Base-by-base conservation (phyloP, 1,140 invertebrate genomes). In the Andricus grossulariae region DNA sequence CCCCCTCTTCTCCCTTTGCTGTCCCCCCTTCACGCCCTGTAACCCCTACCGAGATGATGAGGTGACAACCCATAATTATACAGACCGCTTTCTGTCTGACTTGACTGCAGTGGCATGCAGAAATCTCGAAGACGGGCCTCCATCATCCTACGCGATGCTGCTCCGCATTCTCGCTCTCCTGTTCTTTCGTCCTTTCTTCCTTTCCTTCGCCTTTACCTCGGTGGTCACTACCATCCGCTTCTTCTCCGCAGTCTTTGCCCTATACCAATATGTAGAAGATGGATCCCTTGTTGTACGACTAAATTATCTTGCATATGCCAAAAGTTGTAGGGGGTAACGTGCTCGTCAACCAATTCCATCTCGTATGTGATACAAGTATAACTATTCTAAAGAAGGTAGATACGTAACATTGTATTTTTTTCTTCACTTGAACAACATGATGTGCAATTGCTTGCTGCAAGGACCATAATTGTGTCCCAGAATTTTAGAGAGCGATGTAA, bases 61-160 rank as follows among this genome's bases (percentile, higher is more conserved):
- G 90, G 91, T 92, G 91, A 92, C 91, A 92, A 92, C 91, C 91
- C 87, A 90, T 90, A 92, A 91, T 91, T 92, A 91, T 91, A 91
- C 86, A 88, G 87, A 87, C 88, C 87, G 87, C 89, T 91, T 91
- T 90, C 88, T 90, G 90, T 90, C 90, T 90, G 89, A 82, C 71
- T 86, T 88, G 87, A 89, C 89, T 88, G 88, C 90, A 89, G 89
- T 90, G 90, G 90, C 90, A 91, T 91, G 89, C 88, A 80, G 88
- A 87, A 86, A 86, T 80, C 79, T 76, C 75, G 71, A 39, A 81
- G 83, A 82, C 78, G 79, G 80, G 81, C 83, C 79, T 82, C 83
- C 79, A 82, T 84, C 83, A 82, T 82, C 83, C 79, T 84, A 84
- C 83, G 82, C 82, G 80, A 76, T 78, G 66, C 78, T 83, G 78